Evolutionary conservation across 1,140 invertebrate genomes (phyloP).

Genomic region (Mya arenaria): DNA sequence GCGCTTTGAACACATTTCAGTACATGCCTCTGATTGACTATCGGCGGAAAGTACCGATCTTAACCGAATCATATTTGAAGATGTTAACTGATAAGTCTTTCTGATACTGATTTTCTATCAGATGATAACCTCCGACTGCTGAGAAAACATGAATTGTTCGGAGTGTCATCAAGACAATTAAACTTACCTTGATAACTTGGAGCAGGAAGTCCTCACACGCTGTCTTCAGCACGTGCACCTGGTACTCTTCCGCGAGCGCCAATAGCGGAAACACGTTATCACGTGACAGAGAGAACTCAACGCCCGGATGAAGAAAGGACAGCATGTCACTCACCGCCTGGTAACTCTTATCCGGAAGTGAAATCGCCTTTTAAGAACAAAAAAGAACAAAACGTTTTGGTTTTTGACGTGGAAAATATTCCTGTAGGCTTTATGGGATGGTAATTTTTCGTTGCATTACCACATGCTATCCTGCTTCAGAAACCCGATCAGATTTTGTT

Average conservation of each 20-base stretch:
- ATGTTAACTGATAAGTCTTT: too few species aligned
- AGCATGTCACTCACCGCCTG: constrained; percentile 16
- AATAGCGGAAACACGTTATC: constrained; percentile 27
- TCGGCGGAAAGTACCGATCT: too few species aligned
- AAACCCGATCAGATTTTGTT: too few species aligned
- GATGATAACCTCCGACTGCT: too few species aligned
- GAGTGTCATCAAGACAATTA: too few species aligned
- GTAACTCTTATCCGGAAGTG: constrained; percentile 29
- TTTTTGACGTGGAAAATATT: neutral
- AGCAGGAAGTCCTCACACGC: constrained; percentile 24
- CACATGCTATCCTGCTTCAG: too few species aligned
- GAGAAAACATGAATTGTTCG: too few species aligned
- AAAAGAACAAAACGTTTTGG: neutral
- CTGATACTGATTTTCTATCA: too few species aligned
- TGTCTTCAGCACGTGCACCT: constrained; percentile 22
- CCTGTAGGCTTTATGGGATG: neutral
- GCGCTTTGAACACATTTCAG: too few species aligned
- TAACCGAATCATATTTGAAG: too few species aligned
- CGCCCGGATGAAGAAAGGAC: constrained; percentile 36
- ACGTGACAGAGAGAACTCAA: constrained; percentile 16
- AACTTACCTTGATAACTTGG: neutral
- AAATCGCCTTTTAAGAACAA: constrained; percentile 32
- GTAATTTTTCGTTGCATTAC: neutral
- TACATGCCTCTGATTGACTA: too few species aligned
- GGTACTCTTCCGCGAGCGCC: constrained; percentile 38